These are phyloP conservation scores for Elanus axillaris DNA, from an alignment of 2,113 vertebrate genomes.

Conservation along the genomic window DNA sequence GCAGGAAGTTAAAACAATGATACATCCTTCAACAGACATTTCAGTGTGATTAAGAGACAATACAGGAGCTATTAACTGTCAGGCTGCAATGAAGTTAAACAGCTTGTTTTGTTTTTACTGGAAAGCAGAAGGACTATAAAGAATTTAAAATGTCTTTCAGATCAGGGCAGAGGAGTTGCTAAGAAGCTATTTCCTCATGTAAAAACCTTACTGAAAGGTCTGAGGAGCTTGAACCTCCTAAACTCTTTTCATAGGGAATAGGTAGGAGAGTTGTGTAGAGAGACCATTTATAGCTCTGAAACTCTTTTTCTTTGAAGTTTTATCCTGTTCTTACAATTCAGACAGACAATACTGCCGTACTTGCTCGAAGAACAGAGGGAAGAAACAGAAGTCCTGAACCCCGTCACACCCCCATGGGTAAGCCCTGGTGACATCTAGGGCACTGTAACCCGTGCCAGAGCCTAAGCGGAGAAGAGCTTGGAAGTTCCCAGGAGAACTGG, in stretches of 20 bases:
- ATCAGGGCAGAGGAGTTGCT: not conserved
- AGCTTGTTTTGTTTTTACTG: conserved; percentile 51
- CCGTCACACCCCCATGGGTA: not conserved
- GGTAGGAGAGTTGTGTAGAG: not conserved
- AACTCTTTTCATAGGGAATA: not conserved
- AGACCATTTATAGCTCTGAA: not conserved
- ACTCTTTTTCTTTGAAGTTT: conserved; percentile 1
- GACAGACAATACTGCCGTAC: not conserved
- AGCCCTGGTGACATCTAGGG: not conserved
- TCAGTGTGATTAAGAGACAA: conserved; percentile 42
- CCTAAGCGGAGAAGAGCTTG: not conserved
- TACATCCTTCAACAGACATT: conserved; percentile 32
- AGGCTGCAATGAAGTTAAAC: conserved; percentile 38
- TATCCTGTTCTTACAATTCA: not conserved
- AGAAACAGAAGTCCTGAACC: not conserved
- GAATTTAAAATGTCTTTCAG: conserved; percentile 6
- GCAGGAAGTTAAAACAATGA: conserved; percentile 50
- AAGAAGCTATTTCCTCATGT: conserved; percentile 17
- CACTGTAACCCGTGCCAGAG: not conserved
- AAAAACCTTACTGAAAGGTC: not conserved
- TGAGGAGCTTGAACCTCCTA: not conserved
- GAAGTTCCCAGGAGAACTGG: not conserved
- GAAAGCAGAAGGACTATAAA: conserved; percentile 42
- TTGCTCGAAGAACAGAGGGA: not conserved
- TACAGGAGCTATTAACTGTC: conserved; percentile 49